Conservation (phyloP, 1,140 invertebrate genomes). For the Caenorhabditis remanei region DNA sequence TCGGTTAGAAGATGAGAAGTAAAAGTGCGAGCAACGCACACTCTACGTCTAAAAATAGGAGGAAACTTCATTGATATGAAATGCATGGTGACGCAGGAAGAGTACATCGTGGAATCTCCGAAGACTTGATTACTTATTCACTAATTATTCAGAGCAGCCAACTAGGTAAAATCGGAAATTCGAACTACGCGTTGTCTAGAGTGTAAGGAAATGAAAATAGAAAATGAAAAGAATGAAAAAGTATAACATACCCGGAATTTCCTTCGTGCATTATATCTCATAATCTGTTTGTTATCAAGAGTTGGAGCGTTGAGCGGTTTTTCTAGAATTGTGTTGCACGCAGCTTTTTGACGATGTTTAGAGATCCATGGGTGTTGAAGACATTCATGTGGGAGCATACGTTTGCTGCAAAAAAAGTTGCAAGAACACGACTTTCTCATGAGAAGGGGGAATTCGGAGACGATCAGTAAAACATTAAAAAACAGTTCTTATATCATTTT, state of each 20-base stretch:
- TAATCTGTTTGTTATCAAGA: slow-evolving; percentile 71
- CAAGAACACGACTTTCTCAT: background rate
- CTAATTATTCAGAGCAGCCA: too few species aligned
- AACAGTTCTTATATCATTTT: too few species aligned
- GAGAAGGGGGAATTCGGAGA: background rate
- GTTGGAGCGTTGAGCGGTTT: slow-evolving; percentile 64
- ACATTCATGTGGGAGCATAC: slow-evolving; percentile 76
- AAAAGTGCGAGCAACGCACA: background rate
- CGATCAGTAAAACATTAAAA: too few species aligned
- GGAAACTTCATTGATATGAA: slow-evolving; percentile 45
- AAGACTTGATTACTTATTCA: background rate
- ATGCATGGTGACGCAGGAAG: slow-evolving; percentile 8
- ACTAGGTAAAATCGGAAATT: too few species aligned
- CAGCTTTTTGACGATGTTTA: slow-evolving; percentile 68
- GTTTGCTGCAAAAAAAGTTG: slow-evolving; percentile 71
- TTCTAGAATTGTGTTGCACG: slow-evolving; percentile 53
- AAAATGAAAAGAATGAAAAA: slow-evolving; percentile 59
- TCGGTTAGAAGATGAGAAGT: background rate
- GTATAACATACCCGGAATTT: slow-evolving; percentile 72
- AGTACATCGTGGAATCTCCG: background rate
- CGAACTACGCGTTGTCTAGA: background rate
- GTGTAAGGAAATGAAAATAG: background rate
- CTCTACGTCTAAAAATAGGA: background rate
- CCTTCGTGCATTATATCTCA: slow-evolving; percentile 72
- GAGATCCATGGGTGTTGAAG: slow-evolving; percentile 75